phyloP scores from a whole-genome alignment of 2,797 vertebrate species.

The Lacerta agilis region DNA sequence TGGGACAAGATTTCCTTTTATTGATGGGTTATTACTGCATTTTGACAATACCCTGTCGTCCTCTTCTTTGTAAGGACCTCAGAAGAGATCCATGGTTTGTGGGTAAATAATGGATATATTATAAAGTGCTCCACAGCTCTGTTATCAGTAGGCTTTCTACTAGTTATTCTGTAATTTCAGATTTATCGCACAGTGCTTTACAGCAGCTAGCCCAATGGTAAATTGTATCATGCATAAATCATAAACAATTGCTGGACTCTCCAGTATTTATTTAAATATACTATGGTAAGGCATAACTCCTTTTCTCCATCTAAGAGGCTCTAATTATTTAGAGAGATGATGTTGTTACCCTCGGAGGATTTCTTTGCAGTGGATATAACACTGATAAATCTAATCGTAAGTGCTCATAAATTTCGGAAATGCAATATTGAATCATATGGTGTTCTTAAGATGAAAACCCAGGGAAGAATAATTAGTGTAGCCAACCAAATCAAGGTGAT shows the following conservation, averaged over 20 bases:
- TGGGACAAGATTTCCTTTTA: not conserved
- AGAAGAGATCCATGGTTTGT: not conserved
- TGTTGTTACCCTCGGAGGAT: not conserved
- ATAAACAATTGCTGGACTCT: not conserved
- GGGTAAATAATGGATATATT: conserved; percentile 1
- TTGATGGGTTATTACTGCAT: not conserved
- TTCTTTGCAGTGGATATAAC: not conserved
- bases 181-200: conserved; percentile 8
- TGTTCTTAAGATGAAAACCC: conserved; percentile 15
- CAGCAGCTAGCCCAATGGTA: not conserved
- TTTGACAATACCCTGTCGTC: not conserved
- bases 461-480: conserved; percentile 11
- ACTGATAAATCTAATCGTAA: conserved; percentile 32
- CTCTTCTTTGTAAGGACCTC: not conserved
- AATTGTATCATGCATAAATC: conserved; percentile 15
- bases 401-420: conserved; percentile 9
- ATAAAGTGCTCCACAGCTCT: not conserved
- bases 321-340: conserved; percentile 5
- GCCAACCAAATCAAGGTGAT: not conserved
- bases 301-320: not conserved
- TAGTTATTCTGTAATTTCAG: not conserved
- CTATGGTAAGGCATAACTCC: not conserved
- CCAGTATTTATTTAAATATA: conserved; percentile 25
- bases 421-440: not conserved
- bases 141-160: conserved; percentile 16